Evolutionary conservation across 2,888 invertebrate genomes (phyloP).

Genomic region (Meliscaeva auricollis): DNA sequence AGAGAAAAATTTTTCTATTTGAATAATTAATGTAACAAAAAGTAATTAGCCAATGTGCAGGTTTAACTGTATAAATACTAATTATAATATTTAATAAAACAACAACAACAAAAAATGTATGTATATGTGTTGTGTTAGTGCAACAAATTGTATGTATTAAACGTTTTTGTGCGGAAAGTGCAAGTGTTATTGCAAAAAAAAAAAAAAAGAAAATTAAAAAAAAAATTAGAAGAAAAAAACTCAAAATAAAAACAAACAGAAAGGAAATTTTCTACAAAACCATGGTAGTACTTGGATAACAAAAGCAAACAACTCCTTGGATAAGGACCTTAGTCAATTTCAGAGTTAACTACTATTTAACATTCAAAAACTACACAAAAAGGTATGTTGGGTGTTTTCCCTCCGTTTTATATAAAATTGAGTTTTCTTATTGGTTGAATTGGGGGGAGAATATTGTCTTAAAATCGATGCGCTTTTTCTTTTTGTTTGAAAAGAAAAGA

Average conservation of each 20-base stretch:
- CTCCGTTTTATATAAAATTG: neutral
- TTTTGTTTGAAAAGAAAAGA: neutral
- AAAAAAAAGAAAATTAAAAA: no score
- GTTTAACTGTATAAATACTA: constrained; percentile 39
- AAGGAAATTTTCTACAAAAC: constrained; percentile 18
- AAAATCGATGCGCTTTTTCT: constrained; percentile 34
- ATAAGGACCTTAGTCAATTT: constrained; percentile 61
- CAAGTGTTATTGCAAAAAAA: constrained; percentile 25
- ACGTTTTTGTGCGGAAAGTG: constrained; percentile 12
- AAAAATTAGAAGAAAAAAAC: constrained; percentile 16
- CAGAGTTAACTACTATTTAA: constrained; percentile 7
- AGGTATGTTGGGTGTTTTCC: constrained; percentile 43
- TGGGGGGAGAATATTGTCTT: neutral
- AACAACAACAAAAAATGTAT: constrained; percentile 15
- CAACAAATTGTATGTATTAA: no score
- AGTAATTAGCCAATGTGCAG: constrained; percentile 26
- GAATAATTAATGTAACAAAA: constrained; percentile 35
- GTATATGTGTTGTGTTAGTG: constrained; percentile 8
- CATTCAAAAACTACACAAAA: constrained; percentile 32
- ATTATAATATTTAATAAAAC: constrained; percentile 6
- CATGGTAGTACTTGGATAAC: constrained; percentile 68
- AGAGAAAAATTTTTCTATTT: constrained; percentile 33
- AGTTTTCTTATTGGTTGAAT: neutral
- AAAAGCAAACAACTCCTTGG: constrained; percentile 38
- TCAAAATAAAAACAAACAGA: constrained; percentile 28